Conservation (phyloP, 2,888 invertebrate species). For the Augiades crinisus region DNA sequence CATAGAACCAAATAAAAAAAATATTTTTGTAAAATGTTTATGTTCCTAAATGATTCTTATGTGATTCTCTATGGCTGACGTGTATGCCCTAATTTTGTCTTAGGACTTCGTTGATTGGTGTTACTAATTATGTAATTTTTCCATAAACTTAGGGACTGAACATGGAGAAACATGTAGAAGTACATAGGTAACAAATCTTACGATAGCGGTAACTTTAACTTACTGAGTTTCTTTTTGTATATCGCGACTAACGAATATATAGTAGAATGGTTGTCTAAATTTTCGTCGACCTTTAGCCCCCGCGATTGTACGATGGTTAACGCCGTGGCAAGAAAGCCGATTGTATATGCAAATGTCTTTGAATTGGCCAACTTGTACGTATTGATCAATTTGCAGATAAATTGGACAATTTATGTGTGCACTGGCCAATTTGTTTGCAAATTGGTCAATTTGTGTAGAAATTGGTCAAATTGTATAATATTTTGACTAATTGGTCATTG, state of each 20-base stretch:
- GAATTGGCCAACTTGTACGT: no score
- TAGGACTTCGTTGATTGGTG: conserved; percentile 7
- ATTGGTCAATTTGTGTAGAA: no score
- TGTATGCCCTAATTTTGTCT: conserved; percentile 33
- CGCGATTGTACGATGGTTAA: no score
- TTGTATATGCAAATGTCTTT: no score
- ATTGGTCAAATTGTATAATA: no score
- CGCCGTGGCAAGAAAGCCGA: no score
- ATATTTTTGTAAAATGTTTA: conserved; percentile 63
- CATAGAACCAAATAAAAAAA: conserved; percentile 58
- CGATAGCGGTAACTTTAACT: conserved; percentile 5
- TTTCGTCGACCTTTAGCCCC: not conserved
- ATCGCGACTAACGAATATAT: not conserved
- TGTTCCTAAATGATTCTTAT: conserved; percentile 60
- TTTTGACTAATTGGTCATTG: no score
- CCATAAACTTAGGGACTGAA: conserved; percentile 22
- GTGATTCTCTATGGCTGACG: conserved; percentile 42
- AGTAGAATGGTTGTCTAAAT: not conserved
- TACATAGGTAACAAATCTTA: conserved; percentile 5
- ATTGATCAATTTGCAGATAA: no score
- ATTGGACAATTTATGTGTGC: no score
- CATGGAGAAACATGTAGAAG: conserved; percentile 9
- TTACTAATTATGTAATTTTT: conserved; percentile 7
- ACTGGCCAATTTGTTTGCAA: no score
- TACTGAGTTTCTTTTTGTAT: conserved; percentile 4